These are phyloP conservation scores for Gymnoscopelus microlampas DNA, from an alignment of 2,797 vertebrate species.

Conservation along the genomic window DNA sequence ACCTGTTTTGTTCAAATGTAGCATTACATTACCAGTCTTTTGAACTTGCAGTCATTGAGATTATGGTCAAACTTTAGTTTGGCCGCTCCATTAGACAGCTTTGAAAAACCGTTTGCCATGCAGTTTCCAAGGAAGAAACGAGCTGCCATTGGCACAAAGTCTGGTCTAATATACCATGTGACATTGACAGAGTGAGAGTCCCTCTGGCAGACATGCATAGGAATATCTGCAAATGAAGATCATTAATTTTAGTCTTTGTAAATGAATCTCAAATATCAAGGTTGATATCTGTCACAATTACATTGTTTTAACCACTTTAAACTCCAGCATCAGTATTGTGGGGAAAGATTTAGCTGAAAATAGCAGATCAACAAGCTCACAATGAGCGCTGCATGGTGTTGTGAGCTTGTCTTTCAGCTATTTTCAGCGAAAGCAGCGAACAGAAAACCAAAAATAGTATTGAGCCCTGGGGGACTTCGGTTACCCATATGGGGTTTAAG, in stretches of 20 bases:
- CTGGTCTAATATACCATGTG: constrained; percentile 64
- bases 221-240: constrained; percentile 59
- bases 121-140: constrained; percentile 79
- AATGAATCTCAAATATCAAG: neutral
- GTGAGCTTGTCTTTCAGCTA: no score
- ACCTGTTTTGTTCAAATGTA: neutral
- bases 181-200: constrained; percentile 36
- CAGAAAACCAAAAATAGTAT: no score
- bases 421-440: no score
- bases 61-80: constrained; percentile 62
- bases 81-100: constrained; percentile 47
- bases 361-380: no score
- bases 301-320: no score
- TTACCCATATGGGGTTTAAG: no score
- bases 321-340: no score
- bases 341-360: no score
- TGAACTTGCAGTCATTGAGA: constrained; percentile 69
- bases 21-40: constrained; percentile 54
- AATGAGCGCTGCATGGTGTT: no score
- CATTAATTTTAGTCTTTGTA: neutral
- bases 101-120: constrained; percentile 42
- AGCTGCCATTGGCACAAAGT: constrained; percentile 48
- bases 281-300: no score
- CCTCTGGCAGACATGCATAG: constrained; percentile 55
- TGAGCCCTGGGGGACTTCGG: no score